phyloP scores from a whole-genome alignment of 2,113 vertebrate species.

The Peromyscus polionotus region DNA sequence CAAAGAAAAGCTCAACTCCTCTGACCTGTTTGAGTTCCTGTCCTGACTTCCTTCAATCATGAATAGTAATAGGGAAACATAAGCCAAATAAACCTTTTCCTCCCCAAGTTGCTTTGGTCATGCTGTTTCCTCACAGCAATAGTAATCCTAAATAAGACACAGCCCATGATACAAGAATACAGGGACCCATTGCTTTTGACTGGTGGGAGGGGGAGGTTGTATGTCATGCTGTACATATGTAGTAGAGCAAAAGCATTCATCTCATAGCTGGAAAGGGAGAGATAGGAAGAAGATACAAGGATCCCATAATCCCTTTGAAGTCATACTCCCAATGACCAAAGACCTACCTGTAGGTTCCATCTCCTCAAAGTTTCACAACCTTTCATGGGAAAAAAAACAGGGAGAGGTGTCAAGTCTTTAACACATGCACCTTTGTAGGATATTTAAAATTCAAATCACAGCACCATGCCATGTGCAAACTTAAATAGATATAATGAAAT shows the following conservation, averaged over 20 bases:
- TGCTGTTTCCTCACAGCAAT: neutral
- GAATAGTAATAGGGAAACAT: neutral
- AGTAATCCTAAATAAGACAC: neutral
- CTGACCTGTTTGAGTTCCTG: neutral
- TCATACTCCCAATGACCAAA: neutral
- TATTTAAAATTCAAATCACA: neutral
- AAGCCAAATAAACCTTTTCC: neutral
- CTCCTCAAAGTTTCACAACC: neutral
- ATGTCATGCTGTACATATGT: neutral
- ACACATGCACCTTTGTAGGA: neutral
- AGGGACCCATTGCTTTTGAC: neutral
- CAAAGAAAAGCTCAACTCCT: neutral
- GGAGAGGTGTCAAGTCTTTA: neutral
- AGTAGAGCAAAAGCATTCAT: neutral
- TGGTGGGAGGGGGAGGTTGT: no score
- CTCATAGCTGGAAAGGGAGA: neutral
- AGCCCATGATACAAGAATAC: neutral
- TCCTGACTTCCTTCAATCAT: neutral
- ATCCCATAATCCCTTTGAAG: neutral
- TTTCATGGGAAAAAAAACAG: neutral
- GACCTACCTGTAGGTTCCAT: neutral
- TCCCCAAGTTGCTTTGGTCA: neutral
- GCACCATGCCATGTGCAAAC: neutral
- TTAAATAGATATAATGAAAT: constrained; percentile 28
- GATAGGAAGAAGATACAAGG: neutral